Evolutionary conservation across 2,113 vertebrate genomes (phyloP).

Genomic region (Chauna torquata): DNA sequence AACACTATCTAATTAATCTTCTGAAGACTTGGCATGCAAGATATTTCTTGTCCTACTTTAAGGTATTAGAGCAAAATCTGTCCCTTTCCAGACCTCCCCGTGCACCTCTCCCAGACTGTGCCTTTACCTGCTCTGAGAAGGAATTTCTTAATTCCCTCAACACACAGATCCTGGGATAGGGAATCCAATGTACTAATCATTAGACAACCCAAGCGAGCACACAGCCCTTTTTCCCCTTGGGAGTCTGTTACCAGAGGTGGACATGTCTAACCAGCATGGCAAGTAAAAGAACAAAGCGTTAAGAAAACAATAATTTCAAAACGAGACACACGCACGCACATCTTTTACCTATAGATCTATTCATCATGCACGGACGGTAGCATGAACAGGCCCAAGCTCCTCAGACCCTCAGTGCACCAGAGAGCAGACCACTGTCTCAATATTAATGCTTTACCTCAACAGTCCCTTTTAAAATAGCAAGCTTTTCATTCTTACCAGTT

Average conservation of each 20-base stretch:
- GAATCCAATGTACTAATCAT: neutral
- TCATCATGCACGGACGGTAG: neutral
- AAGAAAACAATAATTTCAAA: neutral
- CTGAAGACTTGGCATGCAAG: neutral
- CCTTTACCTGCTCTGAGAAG: neutral
- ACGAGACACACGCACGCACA: rapidly evolving
- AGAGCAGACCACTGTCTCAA: neutral
- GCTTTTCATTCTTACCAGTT: neutral
- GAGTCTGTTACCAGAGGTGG: neutral
- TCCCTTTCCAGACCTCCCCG: neutral
- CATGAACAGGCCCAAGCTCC: neutral
- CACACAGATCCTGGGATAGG: neutral
- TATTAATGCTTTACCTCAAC: neutral
- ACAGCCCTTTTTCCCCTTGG: neutral
- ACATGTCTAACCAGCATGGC: neutral
- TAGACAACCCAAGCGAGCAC: neutral
- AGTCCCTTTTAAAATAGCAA: neutral
- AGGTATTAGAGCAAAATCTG: neutral
- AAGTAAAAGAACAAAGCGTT: neutral
- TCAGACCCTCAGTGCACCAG: neutral
- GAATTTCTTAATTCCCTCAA: neutral
- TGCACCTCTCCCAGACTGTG: neutral
- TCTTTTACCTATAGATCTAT: neutral
- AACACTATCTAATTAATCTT: neutral
- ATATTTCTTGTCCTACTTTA: neutral